A percentile compares a stretch with the other conserved stretches of the same genome.
Conservation (phyloP, 2,888 invertebrate species). For the Caenorhabditis zanzibari region DNA sequence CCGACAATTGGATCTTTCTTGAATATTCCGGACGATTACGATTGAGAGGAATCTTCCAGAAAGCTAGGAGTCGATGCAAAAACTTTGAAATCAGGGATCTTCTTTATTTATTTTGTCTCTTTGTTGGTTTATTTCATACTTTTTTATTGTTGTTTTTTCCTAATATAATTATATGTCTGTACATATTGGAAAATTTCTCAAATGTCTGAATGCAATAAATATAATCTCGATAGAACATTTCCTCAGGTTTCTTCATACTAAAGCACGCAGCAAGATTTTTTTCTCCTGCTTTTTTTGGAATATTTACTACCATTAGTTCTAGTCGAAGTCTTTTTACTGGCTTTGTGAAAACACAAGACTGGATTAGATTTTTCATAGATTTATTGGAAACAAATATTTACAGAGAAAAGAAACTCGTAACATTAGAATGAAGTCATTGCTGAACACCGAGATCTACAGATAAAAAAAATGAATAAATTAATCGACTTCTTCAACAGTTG, state of each 20-base stretch:
- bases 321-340: no score
- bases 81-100: slow-evolving; percentile 52
- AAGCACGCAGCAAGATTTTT: no score
- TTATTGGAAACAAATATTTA: slow-evolving; percentile 18
- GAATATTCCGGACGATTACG: slow-evolving; percentile 76
- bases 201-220: not conserved
- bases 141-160: not conserved
- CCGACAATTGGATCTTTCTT: slow-evolving; percentile 73
- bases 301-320: no score
- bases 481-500: slow-evolving; percentile 81
- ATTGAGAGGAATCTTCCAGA: slow-evolving; percentile 33
- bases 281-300: no score
- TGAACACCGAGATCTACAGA: not conserved
- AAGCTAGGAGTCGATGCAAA: slow-evolving; percentile 21
- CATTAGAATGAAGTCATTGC: not conserved
- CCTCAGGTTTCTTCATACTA: not conserved
- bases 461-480: slow-evolving; percentile 55
- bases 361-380: not conserved
- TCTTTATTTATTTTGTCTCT: slow-evolving; percentile 6
- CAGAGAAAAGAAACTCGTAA: slow-evolving; percentile 23
- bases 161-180: slow-evolving; percentile 36
- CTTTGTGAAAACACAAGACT: not conserved
- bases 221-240: not conserved
- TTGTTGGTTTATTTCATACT: slow-evolving; percentile 12
- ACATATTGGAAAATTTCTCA: slow-evolving; percentile 18